Conservation (phyloP, 2,888 invertebrate species). For the Ophion slaviceki region DNA sequence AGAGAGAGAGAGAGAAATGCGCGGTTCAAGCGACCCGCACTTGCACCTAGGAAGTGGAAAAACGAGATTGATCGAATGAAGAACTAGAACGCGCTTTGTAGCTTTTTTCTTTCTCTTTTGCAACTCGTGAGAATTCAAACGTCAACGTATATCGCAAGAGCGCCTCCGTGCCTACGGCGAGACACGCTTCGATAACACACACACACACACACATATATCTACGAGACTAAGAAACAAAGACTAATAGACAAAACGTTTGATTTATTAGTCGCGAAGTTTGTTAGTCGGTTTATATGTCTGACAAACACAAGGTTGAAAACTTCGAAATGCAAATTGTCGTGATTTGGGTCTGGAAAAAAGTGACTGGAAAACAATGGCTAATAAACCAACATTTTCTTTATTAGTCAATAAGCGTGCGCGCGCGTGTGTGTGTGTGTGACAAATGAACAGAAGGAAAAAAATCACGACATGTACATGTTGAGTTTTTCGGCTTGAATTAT, state of each 20-base stretch:
- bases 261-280: too few relatives aligned
- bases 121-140: conserved; percentile 22
- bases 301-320: too few relatives aligned
- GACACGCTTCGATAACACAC: neutral
- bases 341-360: too few relatives aligned
- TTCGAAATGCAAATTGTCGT: too few relatives aligned
- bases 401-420: too few relatives aligned
- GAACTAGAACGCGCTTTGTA: conserved; percentile 48
- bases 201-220: neutral
- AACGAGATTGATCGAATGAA: conserved; percentile 55
- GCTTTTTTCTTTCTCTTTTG: neutral
- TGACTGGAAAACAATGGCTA: too few relatives aligned
- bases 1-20: conserved; percentile 24
- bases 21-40: conserved; percentile 33
- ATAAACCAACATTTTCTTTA: too few relatives aligned
- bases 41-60: conserved; percentile 36
- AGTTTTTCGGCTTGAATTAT: neutral
- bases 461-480: neutral
- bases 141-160: neutral
- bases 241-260: too few relatives aligned
- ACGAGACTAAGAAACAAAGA: neutral
- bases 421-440: too few relatives aligned
- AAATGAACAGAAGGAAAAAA: conserved; percentile 1
- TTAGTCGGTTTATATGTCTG: neutral
- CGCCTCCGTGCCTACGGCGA: neutral